Conservation (phyloP, 1,140 invertebrate species). For the Xylocopa sonorina region DNA sequence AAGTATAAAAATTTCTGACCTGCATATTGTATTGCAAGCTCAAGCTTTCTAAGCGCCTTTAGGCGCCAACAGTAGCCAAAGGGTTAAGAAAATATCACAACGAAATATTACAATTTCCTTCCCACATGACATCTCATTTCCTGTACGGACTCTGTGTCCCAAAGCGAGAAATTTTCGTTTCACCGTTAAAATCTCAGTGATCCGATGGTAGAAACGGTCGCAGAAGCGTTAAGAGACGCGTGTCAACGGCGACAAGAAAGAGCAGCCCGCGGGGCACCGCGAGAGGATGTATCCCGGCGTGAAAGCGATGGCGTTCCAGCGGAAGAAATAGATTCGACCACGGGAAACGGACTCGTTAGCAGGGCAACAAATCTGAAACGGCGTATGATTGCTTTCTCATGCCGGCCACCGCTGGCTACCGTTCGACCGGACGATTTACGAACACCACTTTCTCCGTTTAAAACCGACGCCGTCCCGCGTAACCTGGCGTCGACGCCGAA, state of each 20-base stretch:
- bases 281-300: constrained; percentile 38
- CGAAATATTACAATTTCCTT: no score
- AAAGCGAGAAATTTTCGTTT: neutral
- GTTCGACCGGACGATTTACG: constrained; percentile 48
- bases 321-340: constrained; percentile 36
- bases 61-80: no score
- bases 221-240: neutral
- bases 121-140: neutral
- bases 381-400: constrained; percentile 52
- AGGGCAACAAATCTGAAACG: constrained; percentile 21
- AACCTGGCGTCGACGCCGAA: neutral
- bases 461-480: constrained; percentile 36
- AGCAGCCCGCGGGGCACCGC: constrained; percentile 5
- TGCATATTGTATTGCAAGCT: no score
- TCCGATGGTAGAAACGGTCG: constrained; percentile 6
- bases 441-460: constrained; percentile 57
- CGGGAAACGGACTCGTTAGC: constrained; percentile 52
- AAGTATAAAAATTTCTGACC: no score
- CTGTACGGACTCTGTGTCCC: neutral
- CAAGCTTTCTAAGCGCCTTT: no score
- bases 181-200: neutral
- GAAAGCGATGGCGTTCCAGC: constrained; percentile 21
- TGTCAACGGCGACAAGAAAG: constrained; percentile 27
- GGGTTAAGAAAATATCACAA: no score
- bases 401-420: constrained; percentile 23